Evolutionary conservation across 1,140 invertebrate species (phyloP).

Genomic region (Thaumetopoea pityocampa): DNA sequence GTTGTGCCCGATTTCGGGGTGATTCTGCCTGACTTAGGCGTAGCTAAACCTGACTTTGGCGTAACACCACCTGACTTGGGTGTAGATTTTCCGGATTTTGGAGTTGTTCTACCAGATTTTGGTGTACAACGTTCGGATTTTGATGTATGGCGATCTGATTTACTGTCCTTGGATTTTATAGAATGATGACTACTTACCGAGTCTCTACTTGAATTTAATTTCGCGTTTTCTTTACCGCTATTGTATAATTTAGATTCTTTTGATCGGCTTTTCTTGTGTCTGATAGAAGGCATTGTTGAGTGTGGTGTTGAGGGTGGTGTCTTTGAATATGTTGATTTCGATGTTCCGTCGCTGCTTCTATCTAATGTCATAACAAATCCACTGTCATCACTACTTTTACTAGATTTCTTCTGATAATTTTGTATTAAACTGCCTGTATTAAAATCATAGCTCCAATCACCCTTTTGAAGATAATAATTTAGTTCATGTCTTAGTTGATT

Average conservation of each 20-base stretch:
- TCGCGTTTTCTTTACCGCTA: conserved; percentile 59
- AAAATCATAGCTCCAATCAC: conserved; percentile 70
- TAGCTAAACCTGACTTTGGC: conserved; percentile 56
- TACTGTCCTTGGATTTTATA: conserved; percentile 69
- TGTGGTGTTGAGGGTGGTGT: conserved; percentile 65
- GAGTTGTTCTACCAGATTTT: conserved; percentile 57
- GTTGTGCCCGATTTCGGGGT: conserved; percentile 61
- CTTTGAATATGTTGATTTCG: conserved; percentile 68
- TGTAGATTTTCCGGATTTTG: conserved; percentile 57
- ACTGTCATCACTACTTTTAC: conserved; percentile 70
- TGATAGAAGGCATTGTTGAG: conserved; percentile 60
- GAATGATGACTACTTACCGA: conserved; percentile 73
- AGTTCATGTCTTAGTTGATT: conserved; percentile 67
- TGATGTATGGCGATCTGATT: conserved; percentile 58
- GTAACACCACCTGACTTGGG: conserved; percentile 60
- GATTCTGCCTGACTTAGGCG: conserved; percentile 59
- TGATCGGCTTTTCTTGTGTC: conserved; percentile 69
- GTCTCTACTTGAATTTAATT: conserved; percentile 71
- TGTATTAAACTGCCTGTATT: conserved; percentile 68
- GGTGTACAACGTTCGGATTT: conserved; percentile 66
- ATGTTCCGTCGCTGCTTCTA: conserved; percentile 68
- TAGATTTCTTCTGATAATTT: conserved; percentile 71
- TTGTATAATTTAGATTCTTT: conserved; percentile 66
- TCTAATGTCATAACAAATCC: conserved; percentile 72
- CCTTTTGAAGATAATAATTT: conserved; percentile 70